Conservation (phyloP, 2,113 vertebrate genomes). For the Anhinga rufa region DNA sequence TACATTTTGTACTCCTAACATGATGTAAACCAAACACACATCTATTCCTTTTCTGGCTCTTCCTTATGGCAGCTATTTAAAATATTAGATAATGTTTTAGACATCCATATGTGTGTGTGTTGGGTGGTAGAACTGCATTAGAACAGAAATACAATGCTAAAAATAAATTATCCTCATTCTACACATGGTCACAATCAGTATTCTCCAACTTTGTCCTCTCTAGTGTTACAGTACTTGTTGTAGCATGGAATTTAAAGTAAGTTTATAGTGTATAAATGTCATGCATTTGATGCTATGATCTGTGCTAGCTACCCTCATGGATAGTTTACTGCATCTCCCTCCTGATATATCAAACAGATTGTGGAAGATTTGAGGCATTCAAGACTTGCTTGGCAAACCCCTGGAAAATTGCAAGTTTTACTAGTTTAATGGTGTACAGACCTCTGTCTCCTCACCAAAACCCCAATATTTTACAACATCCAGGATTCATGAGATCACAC, state of each 20-base stretch:
- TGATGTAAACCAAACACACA: background rate
- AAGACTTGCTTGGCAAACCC: conserved; percentile 46
- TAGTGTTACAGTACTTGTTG: conserved; percentile 16
- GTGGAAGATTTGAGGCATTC: conserved; percentile 7
- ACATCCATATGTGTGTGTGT: background rate
- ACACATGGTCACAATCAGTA: conserved; percentile 20
- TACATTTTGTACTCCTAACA: background rate
- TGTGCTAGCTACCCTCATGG: background rate
- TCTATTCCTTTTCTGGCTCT: conserved; percentile 5
- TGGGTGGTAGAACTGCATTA: background rate
- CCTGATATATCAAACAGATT: conserved; percentile 33
- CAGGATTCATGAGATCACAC: conserved; percentile 51
- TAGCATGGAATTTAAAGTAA: conserved; percentile 34
- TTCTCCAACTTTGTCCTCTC: conserved; percentile 1
- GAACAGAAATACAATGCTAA: conserved; percentile 5
- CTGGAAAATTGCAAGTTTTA: conserved; percentile 30
- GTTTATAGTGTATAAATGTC: background rate
- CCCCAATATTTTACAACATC: conserved; percentile 13
- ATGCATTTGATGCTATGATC: background rate
- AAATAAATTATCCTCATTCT: conserved; percentile 14
- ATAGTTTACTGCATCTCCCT: conserved; percentile 20
- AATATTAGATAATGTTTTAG: background rate
- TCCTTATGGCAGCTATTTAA: background rate
- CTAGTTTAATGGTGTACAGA: conserved; percentile 44
- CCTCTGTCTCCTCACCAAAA: conserved; percentile 30